Conservation (phyloP, 2,888 invertebrate species). For the Ypsolopha scabrella region DNA sequence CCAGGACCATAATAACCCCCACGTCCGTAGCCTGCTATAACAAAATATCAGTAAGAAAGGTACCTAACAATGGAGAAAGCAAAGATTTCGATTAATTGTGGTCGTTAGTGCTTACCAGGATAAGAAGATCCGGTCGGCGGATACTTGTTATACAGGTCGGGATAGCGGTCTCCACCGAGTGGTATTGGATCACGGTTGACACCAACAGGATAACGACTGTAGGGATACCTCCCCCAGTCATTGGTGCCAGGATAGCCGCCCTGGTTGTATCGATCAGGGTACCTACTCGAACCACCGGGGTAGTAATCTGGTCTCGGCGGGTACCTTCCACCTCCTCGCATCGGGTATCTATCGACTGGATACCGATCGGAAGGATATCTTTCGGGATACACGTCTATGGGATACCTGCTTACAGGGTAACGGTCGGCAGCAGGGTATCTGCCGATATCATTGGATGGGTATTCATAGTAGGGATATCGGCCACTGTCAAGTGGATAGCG, state of each 20-base stretch:
- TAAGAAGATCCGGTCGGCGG: conserved; percentile 68
- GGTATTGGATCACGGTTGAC: conserved; percentile 64
- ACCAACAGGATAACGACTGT: conserved; percentile 54
- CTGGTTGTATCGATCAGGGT: conserved; percentile 59
- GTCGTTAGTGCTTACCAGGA: conserved; percentile 47
- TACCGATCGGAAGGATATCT: conserved; percentile 36
- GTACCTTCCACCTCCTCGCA: conserved; percentile 31
- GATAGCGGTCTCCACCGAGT: conserved; percentile 59
- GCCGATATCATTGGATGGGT: conserved; percentile 38
- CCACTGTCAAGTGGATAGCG: conserved; percentile 52
- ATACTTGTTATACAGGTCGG: conserved; percentile 67
- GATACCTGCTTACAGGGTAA: conserved; percentile 51
- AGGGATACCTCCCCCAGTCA: conserved; percentile 59
- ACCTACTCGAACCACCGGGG: conserved; percentile 27
- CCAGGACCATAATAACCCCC: conserved; percentile 51
- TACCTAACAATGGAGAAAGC: not conserved
- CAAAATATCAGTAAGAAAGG: not conserved
- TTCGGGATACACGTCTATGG: conserved; percentile 44
- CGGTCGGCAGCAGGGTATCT: conserved; percentile 44
- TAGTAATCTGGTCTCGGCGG: conserved; percentile 38
- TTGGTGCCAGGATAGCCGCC: conserved; percentile 45
- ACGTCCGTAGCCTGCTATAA: conserved; percentile 43
- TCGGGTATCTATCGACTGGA: conserved; percentile 41
- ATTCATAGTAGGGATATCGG: conserved; percentile 36
- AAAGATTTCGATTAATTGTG: not conserved